These are phyloP conservation scores for Spicauda simplicius DNA, from an alignment of 2,888 invertebrate genomes.

Conservation along the genomic window DNA sequence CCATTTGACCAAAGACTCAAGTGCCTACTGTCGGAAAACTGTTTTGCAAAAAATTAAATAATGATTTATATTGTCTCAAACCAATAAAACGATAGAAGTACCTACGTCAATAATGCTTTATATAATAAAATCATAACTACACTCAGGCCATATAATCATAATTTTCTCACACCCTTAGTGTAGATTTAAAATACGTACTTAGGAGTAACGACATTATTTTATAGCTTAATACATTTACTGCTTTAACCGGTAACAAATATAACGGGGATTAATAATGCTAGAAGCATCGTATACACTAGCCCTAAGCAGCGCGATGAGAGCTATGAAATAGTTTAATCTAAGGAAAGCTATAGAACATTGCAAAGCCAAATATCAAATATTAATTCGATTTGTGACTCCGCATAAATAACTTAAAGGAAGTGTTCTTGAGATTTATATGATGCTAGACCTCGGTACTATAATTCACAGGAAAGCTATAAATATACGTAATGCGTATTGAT, in stretches of 20 bases:
- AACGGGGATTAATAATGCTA: background rate
- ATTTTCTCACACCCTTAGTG: no score
- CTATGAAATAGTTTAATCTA: background rate
- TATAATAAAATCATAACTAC: no score
- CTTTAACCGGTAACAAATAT: background rate
- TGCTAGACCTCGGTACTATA: background rate
- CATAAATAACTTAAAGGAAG: constrained; percentile 26
- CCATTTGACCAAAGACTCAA: no score
- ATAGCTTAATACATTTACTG: no score
- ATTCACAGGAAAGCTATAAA: constrained; percentile 6
- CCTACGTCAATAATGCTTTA: no score
- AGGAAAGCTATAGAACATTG: background rate
- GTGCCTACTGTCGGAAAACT: no score
- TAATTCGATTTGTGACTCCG: constrained; percentile 14
- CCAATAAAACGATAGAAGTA: no score
- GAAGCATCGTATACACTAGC: background rate
- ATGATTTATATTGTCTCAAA: no score
- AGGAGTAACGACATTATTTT: no score
- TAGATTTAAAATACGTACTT: no score
- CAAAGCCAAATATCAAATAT: background rate
- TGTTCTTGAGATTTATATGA: constrained; percentile 4
- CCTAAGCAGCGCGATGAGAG: background rate
- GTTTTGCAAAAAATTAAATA: no score
- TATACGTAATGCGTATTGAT: background rate
- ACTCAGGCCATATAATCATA: no score